phyloP scores from a whole-genome alignment of 2,888 invertebrate genomes.

The Sepioteuthis lessoniana region DNA sequence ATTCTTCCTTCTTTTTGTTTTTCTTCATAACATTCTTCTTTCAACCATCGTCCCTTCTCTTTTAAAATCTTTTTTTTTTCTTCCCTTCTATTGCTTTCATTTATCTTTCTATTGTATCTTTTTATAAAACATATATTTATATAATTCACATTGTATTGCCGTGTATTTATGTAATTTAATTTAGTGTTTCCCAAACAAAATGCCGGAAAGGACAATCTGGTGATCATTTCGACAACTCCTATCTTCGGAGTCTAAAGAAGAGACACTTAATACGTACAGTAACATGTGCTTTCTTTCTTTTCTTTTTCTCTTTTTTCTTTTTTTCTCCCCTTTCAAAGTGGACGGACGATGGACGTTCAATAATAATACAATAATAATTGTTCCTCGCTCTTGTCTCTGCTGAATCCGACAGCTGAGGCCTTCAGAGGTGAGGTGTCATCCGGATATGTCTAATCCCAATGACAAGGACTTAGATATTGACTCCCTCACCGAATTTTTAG shows the following conservation, averaged over 20 bases:
- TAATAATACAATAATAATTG: neutral
- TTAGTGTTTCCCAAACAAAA: neutral
- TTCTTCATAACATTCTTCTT: too few relatives aligned
- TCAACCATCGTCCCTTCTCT: too few relatives aligned
- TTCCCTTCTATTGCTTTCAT: too few relatives aligned
- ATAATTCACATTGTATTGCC: neutral
- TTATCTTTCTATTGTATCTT: neutral
- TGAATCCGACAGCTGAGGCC: neutral
- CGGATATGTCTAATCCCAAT: neutral
- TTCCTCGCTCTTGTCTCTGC: neutral
- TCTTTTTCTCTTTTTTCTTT: too few relatives aligned
- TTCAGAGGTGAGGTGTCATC: neutral
- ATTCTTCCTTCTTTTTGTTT: too few relatives aligned
- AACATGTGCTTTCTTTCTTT: neutral
- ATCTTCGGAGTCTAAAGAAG: neutral
- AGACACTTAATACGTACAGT: neutral
- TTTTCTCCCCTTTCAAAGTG: neutral
- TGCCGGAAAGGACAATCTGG: neutral
- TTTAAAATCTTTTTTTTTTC: too few relatives aligned
- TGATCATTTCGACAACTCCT: neutral
- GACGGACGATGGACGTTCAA: neutral
- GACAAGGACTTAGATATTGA: slow-evolving; percentile 33
- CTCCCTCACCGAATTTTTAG: neutral
- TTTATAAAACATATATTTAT: neutral
- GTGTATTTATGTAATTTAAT: neutral